Evolutionary conservation across 2,797 vertebrate genomes (phyloP), one percentile per base, ranked within the genome.

Genomic region (Hylomyscus alleni): DNA sequence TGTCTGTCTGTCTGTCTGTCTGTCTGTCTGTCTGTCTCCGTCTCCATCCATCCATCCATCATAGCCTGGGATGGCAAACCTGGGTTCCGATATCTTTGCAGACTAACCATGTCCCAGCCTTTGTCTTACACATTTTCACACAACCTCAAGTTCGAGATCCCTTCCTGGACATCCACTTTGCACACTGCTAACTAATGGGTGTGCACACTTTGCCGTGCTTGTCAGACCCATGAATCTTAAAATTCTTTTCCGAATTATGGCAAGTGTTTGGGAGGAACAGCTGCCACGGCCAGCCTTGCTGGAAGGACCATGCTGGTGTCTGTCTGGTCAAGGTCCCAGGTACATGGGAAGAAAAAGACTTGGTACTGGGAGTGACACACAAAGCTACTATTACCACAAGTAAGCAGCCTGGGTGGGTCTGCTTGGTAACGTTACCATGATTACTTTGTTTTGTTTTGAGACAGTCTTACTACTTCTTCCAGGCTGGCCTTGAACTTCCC

Each of bases 151-250:
- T 47, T 52, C 9, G 31, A 90, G 84, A 34, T 60, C 86, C 29
- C 6, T 77, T 81, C 1, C 8, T 15, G 12, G 67, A 34, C 22
- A 78, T 34, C 19, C 72, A 17, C 67, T 62, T 96, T 90, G 44
- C 12, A 29, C 26, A 47, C 14, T 47, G 72, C 44, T 44, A 84
- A 62, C 82, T 26, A 58, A n/a, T 1, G 2, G 8, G 1, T 6
- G 2, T 4, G 2, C 19, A 6, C 40, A 54, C 60, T 54, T 72
- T 24, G 17, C 40, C 6, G 0, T 54, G 20, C 9, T 0, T 37
- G 13, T 65, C 15, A 13, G 69, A 47, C 31, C 65, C 56, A 67
- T 0, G 56, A 29, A 54, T 31, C 24, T 89, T 54, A 34, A 54
- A 44, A 56, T 82, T 85, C 26, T 62, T 52, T 80, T 93, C 65